Base-by-base conservation (phyloP, 2,888 invertebrate species). In the Octodonta nipae region DNA sequence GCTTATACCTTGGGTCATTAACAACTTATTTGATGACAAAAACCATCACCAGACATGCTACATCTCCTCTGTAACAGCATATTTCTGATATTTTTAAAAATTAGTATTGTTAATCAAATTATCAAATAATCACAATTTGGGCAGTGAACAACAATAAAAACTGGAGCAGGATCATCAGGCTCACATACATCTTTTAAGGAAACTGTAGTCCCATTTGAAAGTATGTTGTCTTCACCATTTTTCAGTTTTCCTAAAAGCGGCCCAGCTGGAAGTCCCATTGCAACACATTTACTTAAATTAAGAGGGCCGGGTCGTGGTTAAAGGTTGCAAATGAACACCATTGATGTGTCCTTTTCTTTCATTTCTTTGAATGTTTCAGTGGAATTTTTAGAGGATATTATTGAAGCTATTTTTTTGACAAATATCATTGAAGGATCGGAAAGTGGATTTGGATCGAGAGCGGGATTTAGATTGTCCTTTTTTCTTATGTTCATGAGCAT, bases 121-220 rank as follows among this genome's bases (percentile, higher is more conserved):
- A 47, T 76, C 71, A 22, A 93, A 54, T 80, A 86, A 0, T 74
- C 70, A 42, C 71, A 64, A 3, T 71, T 66, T 0, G 88, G 89
- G 50, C 89, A 82, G 47, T 93, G 93, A 11, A 91, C 59, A 37
- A 91, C 87, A 85, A 86, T 71, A 55, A 87, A 80, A 24, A 76
- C 66, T 8, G 80, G 75, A 4, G 84, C 83, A 1, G 77, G 78
- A 46, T 75, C 75, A 46, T 75, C 70, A 1, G 83, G 77, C 10
- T 75, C 75, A 37, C 80, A 76, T 2, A 91, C 89, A 49, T 89
- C 85, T 27, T 61, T 61, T 0, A 84, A 75, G 35, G 61, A 63
- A 0, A 91, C 75, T 1, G 80, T 50, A 0, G 60, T 73, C 0
- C 95, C 95, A 60, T 87, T 70, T 0, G 73, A 65, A 31, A 95